Conservation (phyloP, 2,888 invertebrate species). For the Didymodactylos carnosus region DNA sequence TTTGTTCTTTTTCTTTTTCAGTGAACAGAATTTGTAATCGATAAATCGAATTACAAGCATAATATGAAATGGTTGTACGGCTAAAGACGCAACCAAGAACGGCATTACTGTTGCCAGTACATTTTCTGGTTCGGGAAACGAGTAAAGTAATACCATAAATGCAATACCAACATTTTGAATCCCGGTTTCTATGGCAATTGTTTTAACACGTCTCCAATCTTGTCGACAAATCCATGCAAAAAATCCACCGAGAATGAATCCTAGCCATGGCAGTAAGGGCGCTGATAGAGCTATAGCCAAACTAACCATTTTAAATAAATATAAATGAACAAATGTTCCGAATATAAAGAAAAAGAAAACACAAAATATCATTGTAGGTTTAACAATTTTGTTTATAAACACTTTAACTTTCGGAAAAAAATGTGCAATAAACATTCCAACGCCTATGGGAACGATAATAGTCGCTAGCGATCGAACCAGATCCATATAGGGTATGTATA, state of each 20-base stretch:
- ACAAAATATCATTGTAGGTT: not conserved
- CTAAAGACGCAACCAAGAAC: not conserved
- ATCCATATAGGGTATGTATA: slow-evolving; percentile 2
- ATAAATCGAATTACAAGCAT: no score
- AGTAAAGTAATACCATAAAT: slow-evolving; percentile 6
- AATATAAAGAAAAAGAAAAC: not conserved
- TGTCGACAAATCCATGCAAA: slow-evolving; percentile 1
- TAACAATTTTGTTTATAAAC: not conserved
- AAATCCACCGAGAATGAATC: slow-evolving; percentile 3
- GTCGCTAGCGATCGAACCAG: not conserved
- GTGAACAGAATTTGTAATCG: no score
- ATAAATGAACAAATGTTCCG: not conserved
- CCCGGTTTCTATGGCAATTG: slow-evolving; percentile 12
- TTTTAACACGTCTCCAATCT: slow-evolving; percentile 5
- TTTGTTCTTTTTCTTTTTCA: no score
- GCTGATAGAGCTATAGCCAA: not conserved
- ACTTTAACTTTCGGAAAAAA: slow-evolving; percentile 1
- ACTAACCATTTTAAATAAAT: not conserved
- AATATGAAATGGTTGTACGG: no score
- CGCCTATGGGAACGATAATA: not conserved
- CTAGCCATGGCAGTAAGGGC: slow-evolving; percentile 12
- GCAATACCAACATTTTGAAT: slow-evolving; percentile 14
- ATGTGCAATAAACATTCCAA: slow-evolving; percentile 1
- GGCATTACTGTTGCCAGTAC: not conserved
- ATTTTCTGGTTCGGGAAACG: slow-evolving; percentile 8